A percentile compares a stretch with the other conserved stretches of the same genome.
Evolutionary conservation across 2,797 vertebrate species (phyloP).

Genomic region (Vipera ursinii): DNA sequence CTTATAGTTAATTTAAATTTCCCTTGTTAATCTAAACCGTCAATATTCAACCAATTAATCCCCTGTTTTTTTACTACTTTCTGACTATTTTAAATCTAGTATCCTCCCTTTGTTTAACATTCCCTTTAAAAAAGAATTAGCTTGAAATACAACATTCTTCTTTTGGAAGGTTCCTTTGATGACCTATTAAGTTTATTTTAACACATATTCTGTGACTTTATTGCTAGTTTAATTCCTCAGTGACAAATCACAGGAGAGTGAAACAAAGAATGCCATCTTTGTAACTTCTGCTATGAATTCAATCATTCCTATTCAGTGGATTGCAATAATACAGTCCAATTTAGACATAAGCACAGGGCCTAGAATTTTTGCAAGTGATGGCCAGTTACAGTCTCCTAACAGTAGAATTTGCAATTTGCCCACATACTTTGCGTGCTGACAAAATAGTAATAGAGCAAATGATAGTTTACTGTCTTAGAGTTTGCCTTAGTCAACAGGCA

Average conservation of each 20-base stretch:
- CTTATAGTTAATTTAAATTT: no score
- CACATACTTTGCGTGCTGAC: slow-evolving; percentile 45
- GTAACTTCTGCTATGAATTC: slow-evolving; percentile 24
- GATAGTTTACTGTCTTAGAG: slow-evolving; percentile 48
- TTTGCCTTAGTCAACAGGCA: slow-evolving; percentile 45
- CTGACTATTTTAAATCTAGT: no score
- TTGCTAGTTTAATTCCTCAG: background rate
- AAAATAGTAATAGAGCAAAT: slow-evolving; percentile 62
- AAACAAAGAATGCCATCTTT: slow-evolving; percentile 4
- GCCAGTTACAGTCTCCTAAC: slow-evolving; percentile 58
- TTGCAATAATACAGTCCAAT: slow-evolving; percentile 7
- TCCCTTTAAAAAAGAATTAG: background rate
- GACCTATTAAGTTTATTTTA: background rate
- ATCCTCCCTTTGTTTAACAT: background rate
- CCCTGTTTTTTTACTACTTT: no score
- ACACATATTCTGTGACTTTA: background rate
- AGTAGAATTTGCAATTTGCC: slow-evolving; percentile 57
- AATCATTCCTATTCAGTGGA: background rate
- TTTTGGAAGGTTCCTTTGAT: background rate
- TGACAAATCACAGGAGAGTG: background rate
- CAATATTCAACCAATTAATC: no score
- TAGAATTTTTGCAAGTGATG: slow-evolving; percentile 33
- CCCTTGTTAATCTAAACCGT: no score
- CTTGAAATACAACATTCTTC: background rate
- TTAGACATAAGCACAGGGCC: slow-evolving; percentile 13